phyloP scores from a whole-genome alignment of 2,113 vertebrate genomes.

The Piprites chloris region DNA sequence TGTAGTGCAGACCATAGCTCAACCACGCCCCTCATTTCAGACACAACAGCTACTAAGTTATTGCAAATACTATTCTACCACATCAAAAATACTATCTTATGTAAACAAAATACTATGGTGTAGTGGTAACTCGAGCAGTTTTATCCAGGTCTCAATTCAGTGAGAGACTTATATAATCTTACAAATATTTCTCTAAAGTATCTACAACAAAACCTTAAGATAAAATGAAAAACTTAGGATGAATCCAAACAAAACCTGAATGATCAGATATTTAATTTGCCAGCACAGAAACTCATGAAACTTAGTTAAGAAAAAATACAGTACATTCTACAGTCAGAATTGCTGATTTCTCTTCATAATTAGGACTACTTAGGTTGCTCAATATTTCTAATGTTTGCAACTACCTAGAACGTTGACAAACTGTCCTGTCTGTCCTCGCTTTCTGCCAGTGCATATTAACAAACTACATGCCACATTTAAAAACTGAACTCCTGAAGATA shows the following conservation, averaged over 20 bases:
- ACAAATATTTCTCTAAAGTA: background rate
- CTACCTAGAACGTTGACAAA: background rate
- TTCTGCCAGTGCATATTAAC: background rate
- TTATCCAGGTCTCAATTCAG: background rate
- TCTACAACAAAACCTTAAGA: background rate
- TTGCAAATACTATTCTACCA: background rate
- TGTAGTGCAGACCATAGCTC: background rate
- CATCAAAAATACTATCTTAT: background rate
- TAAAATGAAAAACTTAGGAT: background rate
- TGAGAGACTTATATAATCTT: background rate
- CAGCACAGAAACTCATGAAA: background rate
- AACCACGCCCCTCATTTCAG: background rate
- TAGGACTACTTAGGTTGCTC: background rate
- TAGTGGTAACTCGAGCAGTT: background rate
- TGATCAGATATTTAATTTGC: background rate
- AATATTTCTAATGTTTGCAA: background rate
- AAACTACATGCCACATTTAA: accelerated
- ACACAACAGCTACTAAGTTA: background rate
- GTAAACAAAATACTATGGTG: background rate
- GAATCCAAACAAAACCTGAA: background rate
- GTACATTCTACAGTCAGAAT: background rate
- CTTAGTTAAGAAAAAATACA: background rate
- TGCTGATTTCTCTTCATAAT: background rate
- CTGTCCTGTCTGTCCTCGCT: background rate
- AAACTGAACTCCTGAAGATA: no score